Percentiles rank a stretch among this genome's conserved stretches.
These are phyloP conservation scores for Heteronetta atricapilla DNA, from an alignment of 2,113 vertebrate genomes.

Conservation along the genomic window DNA sequence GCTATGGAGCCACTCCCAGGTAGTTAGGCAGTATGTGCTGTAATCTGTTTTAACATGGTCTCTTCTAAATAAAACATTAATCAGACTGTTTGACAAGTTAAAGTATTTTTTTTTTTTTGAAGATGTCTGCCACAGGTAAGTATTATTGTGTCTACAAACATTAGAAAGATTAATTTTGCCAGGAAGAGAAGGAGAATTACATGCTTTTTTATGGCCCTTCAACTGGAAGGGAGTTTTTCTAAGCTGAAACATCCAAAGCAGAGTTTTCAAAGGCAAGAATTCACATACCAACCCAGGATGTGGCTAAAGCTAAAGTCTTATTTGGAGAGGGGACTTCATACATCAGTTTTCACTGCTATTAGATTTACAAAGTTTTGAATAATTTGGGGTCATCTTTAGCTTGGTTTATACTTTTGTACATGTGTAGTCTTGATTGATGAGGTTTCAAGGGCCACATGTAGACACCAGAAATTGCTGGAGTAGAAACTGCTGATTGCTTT, in stretches of 20 bases:
- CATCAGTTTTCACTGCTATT: neutral
- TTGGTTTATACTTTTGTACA: neutral
- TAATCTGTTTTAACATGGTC: conserved; percentile 4
- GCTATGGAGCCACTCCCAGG: conserved; percentile 23
- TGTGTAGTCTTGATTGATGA: neutral
- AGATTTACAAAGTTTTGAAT: neutral
- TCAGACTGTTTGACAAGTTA: neutral
- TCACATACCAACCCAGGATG: neutral
- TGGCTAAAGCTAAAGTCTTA: neutral
- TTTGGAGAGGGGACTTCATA: neutral
- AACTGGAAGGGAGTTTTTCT: neutral
- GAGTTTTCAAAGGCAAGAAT: neutral
- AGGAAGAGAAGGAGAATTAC: neutral
- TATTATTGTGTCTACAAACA: neutral
- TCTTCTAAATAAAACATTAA: conserved; percentile 18
- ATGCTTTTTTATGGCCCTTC: neutral
- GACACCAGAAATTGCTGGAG: neutral
- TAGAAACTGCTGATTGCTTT: neutral
- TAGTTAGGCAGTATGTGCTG: conserved; percentile 23
- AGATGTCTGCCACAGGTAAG: neutral
- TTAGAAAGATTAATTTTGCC: neutral
- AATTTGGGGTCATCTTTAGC: neutral
- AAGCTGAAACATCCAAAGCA: neutral
- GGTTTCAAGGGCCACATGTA: neutral
- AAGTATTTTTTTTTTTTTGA: neutral